These are phyloP conservation scores for Stictonetta naevosa DNA, from an alignment of 2,113 vertebrate genomes.

Conservation along the genomic window DNA sequence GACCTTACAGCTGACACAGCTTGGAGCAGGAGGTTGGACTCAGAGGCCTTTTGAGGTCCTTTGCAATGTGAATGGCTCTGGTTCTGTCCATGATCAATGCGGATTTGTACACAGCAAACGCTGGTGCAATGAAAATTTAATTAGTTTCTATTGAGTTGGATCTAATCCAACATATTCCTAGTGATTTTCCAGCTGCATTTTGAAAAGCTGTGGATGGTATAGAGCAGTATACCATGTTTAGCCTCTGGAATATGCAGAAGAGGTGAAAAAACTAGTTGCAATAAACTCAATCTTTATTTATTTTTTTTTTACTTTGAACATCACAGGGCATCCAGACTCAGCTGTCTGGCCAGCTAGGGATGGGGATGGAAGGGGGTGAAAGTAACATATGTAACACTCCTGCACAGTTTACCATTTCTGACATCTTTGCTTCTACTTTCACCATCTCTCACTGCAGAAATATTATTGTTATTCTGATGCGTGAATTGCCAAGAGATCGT, in stretches of 20 bases:
- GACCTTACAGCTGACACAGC: neutral
- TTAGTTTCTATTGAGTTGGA: slow-evolving; percentile 7
- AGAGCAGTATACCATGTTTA: neutral
- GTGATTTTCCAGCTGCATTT: slow-evolving; percentile 27
- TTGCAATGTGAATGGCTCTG: neutral
- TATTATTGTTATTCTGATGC: neutral
- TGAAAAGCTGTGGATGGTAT: neutral
- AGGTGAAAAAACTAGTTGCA: neutral
- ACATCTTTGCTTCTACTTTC: neutral
- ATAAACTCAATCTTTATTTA: neutral
- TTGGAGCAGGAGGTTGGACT: neutral
- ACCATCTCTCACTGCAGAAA: neutral
- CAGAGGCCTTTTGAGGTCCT: neutral
- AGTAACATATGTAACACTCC: neutral
- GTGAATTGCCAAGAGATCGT: neutral
- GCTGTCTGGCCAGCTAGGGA: neutral
- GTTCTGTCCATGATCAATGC: neutral
- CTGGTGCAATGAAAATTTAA: slow-evolving; percentile 26
- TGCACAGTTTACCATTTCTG: neutral
- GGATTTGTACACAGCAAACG: slow-evolving; percentile 28
- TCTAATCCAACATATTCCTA: neutral
- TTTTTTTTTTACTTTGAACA: neutral
- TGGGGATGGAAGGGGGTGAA: neutral
- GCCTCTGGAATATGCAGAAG: neutral
- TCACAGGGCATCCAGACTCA: neutral